Evolutionary conservation across 2,888 invertebrate genomes (phyloP).

Genomic region (Ennomos erosarius): DNA sequence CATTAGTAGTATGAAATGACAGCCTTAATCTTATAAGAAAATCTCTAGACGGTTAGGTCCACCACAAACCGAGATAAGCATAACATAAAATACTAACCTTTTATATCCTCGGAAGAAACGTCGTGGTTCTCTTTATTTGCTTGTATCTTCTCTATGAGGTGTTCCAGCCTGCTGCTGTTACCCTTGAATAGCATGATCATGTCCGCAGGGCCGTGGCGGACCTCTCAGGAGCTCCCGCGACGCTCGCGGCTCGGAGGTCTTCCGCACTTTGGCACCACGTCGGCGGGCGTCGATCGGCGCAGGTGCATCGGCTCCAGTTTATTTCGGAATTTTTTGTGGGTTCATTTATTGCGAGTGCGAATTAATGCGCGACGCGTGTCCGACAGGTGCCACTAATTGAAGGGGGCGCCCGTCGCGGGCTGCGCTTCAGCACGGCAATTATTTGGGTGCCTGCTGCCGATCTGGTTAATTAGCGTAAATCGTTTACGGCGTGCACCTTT

Average conservation of each 20-base stretch:
- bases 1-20: too few relatives aligned
- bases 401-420: slow-evolving; percentile 69
- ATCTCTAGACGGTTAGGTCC: too few relatives aligned
- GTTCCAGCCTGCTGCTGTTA: slow-evolving; percentile 93
- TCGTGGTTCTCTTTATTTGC: slow-evolving; percentile 91
- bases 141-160: slow-evolving; percentile 94
- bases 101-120: slow-evolving; percentile 79
- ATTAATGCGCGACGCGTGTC: slow-evolving; percentile 77
- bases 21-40: too few relatives aligned
- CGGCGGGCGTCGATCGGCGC: slow-evolving; percentile 60
- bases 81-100: slow-evolving; percentile 64
- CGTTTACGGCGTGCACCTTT: slow-evolving; percentile 64
- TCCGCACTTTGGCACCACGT: slow-evolving; percentile 43
- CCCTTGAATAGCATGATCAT: slow-evolving; percentile 94
- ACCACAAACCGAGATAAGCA: not conserved
- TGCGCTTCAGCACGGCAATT: slow-evolving; percentile 76
- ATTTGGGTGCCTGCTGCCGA: slow-evolving; percentile 73
- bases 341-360: slow-evolving; percentile 74
- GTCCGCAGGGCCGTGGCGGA: slow-evolving; percentile 48
- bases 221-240: slow-evolving; percentile 25
- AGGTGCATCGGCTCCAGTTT: slow-evolving; percentile 82
- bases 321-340: slow-evolving; percentile 76
- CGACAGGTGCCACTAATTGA: slow-evolving; percentile 81
- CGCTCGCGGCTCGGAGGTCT: slow-evolving; percentile 40
- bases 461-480: slow-evolving; percentile 65